phyloP scores from a whole-genome alignment of 2,113 vertebrate genomes.

The Isichthys henryi region DNA sequence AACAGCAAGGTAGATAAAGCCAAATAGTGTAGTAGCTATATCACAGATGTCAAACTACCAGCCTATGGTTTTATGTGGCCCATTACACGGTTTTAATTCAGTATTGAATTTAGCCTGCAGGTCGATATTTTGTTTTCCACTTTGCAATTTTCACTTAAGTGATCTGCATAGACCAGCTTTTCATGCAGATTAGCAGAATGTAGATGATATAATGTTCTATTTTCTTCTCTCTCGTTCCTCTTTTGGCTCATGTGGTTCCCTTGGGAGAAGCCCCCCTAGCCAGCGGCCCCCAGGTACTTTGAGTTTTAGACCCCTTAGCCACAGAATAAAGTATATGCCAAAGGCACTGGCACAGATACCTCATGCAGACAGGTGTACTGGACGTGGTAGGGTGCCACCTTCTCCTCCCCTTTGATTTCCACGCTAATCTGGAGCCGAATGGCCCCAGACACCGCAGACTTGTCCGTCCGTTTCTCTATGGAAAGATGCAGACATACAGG shows the following conservation, averaged over 20 bases:
- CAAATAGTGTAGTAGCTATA: background rate
- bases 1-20: background rate
- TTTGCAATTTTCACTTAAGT: background rate
- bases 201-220: background rate
- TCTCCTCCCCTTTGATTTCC: conserved; percentile 97
- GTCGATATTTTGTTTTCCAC: background rate
- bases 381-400: conserved; percentile 88
- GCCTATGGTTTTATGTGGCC: background rate
- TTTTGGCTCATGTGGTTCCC: background rate
- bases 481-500: conserved; percentile 38
- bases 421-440: conserved; percentile 92
- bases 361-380: conserved; percentile 96
- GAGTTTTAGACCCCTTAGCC: background rate
- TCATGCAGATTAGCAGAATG: background rate
- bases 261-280: background rate
- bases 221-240: background rate
- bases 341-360: conserved; percentile 51
- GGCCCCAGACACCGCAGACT: conserved; percentile 91
- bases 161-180: background rate
- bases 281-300: background rate
- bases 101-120: background rate
- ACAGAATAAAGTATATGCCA: background rate
- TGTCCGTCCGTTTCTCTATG: conserved; percentile 93
- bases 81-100: background rate
- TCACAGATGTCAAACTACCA: background rate